These are phyloP conservation scores for Pseudorectes ferrugineus DNA, from an alignment of 2,113 vertebrate species.

Conservation along the genomic window DNA sequence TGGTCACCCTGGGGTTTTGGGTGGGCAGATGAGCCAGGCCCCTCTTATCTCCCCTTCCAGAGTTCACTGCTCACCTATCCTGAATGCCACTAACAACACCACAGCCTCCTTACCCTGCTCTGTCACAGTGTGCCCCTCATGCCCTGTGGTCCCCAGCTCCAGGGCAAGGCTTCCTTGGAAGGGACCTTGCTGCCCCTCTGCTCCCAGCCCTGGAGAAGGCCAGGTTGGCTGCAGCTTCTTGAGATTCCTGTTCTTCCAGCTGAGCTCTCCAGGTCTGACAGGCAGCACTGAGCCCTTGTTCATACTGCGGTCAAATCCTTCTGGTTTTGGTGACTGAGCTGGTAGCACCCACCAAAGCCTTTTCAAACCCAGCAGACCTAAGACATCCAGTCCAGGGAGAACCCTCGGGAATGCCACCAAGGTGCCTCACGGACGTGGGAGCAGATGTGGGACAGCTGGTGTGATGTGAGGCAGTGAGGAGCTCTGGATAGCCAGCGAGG, in stretches of 20 bases:
- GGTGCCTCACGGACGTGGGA: neutral
- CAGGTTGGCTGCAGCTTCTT: neutral
- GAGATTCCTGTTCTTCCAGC: neutral
- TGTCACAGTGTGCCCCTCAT: neutral
- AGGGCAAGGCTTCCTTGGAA: neutral
- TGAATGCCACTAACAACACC: neutral
- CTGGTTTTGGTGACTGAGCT: neutral
- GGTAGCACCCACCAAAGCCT: neutral
- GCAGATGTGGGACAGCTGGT: neutral
- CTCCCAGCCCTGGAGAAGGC: neutral
- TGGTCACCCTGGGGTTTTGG: neutral
- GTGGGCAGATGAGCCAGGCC: neutral
- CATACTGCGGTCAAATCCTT: neutral
- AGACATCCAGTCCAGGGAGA: neutral
- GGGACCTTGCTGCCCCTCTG: neutral
- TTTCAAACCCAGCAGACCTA: neutral
- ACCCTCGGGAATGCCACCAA: neutral
- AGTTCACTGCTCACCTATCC: neutral
- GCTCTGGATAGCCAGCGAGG: neutral
- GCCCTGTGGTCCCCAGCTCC: neutral
- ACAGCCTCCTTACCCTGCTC: neutral
- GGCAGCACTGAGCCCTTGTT: neutral
- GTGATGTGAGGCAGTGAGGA: neutral
- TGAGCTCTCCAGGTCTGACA: neutral
- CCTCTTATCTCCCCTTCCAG: neutral